Percentiles rank a stretch among this genome's conserved stretches.
Conservation (phyloP, 23 tunicate genomes). For the Aplidium turbinatum region DNA sequence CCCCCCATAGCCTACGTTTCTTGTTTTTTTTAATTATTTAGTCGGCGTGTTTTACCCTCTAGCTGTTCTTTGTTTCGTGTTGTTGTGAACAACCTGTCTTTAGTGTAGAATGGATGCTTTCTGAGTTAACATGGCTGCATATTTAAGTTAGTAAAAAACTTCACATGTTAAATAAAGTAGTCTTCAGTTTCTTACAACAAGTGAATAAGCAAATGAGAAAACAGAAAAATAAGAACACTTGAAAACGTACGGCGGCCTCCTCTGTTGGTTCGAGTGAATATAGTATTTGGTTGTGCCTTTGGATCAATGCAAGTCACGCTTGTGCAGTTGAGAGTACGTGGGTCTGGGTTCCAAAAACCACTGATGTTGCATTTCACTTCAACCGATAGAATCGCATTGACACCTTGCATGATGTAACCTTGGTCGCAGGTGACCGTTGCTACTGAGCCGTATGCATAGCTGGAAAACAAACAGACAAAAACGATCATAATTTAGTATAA, state of each 20-base stretch:
- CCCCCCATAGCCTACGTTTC: too few relatives aligned
- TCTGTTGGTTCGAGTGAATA: constrained; percentile 1
- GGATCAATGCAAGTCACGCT: constrained; percentile 33
- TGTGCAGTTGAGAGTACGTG: constrained; percentile 24
- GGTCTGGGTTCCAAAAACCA: constrained; percentile 46
- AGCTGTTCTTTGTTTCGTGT: too few relatives aligned
- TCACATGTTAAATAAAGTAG: too few relatives aligned
- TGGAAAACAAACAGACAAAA: constrained; percentile 1
- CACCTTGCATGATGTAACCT: constrained; percentile 12
- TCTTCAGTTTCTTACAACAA: too few relatives aligned
- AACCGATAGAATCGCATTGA: constrained; percentile 9
- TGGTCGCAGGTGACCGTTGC: constrained; percentile 28
- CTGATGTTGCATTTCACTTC: constrained; percentile 14
- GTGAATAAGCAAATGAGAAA: neutral
- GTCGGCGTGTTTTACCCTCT: too few relatives aligned
- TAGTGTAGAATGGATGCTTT: too few relatives aligned
- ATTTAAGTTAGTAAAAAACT: too few relatives aligned
- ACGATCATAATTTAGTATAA: too few relatives aligned
- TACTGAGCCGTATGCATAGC: constrained; percentile 23
- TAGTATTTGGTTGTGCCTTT: constrained; percentile 3
- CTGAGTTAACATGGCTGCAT: too few relatives aligned
- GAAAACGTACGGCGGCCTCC: neutral
- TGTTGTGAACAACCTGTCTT: too few relatives aligned
- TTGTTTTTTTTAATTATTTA: too few relatives aligned
- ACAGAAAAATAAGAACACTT: neutral